Conservation (phyloP, 2,113 vertebrate genomes). For the Urocolius indicus region DNA sequence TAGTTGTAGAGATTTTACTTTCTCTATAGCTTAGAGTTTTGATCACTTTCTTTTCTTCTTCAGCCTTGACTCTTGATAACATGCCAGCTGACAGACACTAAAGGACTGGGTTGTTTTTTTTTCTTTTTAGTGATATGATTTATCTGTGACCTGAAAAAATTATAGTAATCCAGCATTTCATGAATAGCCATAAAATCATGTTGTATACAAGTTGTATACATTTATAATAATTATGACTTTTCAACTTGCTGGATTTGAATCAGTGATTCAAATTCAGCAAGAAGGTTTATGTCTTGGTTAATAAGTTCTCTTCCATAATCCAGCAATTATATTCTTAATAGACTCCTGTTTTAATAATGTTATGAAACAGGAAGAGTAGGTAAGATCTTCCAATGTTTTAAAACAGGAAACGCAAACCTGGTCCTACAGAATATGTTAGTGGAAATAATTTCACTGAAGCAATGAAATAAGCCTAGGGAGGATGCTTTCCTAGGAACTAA, state of each 20-base stretch:
- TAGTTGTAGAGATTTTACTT: not conserved
- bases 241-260: not conserved
- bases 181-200: not conserved
- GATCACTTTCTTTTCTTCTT: not conserved
- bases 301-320: not conserved
- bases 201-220: no score
- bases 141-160: not conserved
- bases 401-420: not conserved
- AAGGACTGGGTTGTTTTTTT: not conserved
- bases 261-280: not conserved
- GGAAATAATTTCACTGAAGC: not conserved
- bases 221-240: not conserved
- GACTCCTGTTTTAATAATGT: not conserved
- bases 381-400: not conserved
- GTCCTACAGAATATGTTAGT: not conserved
- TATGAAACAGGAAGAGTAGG: not conserved
- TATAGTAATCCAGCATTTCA: not conserved
- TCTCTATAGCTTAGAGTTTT: not conserved
- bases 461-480: not conserved
- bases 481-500: fast-evolving
- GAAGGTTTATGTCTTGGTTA: not conserved
- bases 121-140: not conserved
- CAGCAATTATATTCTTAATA: conserved; percentile 4
- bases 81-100: not conserved
- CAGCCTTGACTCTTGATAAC: not conserved